Percentiles rank a stretch among this genome's conserved stretches.
Conservation (phyloP, 1,140 invertebrate genomes). For the Pantala flavescens region DNA sequence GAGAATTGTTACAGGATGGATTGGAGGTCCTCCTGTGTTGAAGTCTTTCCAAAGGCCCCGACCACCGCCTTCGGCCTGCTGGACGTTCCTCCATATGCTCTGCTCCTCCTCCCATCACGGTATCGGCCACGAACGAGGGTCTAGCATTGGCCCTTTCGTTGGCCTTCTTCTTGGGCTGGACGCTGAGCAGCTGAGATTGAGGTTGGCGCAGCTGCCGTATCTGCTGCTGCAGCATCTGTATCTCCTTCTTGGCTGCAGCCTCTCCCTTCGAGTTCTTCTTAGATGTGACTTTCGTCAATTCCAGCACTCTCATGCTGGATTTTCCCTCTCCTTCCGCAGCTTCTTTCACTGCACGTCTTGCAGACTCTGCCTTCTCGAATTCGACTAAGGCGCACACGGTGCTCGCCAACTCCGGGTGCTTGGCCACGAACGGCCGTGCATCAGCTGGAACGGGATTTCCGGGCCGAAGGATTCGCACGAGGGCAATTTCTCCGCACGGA, state of each 20-base stretch:
- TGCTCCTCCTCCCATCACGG: conserved; percentile 26
- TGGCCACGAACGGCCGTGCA: conserved; percentile 77
- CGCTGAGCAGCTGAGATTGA: conserved; percentile 33
- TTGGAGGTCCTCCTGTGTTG: conserved; percentile 27
- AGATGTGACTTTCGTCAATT: conserved; percentile 27
- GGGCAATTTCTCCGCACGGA: conserved; percentile 74
- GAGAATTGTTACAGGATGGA: neutral
- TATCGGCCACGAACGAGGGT: conserved; percentile 30
- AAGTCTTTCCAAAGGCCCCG: conserved; percentile 27
- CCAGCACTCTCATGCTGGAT: conserved; percentile 26
- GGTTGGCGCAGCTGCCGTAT: conserved; percentile 39
- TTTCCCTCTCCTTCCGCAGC: conserved; percentile 22
- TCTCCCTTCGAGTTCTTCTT: conserved; percentile 30
- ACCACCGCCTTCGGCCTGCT: conserved; percentile 26
- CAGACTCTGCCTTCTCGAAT: conserved; percentile 76
- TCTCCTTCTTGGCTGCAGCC: conserved; percentile 32
- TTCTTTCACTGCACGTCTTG: conserved; percentile 58
- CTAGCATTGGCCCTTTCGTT: conserved; percentile 29
- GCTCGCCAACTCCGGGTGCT: conserved; percentile 74
- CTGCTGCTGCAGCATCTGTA: conserved; percentile 47
- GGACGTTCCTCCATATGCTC: neutral
- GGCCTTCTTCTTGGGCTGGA: conserved; percentile 35
- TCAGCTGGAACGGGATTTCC: conserved; percentile 80
- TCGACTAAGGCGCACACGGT: conserved; percentile 80
- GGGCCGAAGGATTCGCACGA: conserved; percentile 73